These are phyloP conservation scores for Sylvicola cinctus DNA, from an alignment of 2,888 invertebrate species.

Conservation along the genomic window DNA sequence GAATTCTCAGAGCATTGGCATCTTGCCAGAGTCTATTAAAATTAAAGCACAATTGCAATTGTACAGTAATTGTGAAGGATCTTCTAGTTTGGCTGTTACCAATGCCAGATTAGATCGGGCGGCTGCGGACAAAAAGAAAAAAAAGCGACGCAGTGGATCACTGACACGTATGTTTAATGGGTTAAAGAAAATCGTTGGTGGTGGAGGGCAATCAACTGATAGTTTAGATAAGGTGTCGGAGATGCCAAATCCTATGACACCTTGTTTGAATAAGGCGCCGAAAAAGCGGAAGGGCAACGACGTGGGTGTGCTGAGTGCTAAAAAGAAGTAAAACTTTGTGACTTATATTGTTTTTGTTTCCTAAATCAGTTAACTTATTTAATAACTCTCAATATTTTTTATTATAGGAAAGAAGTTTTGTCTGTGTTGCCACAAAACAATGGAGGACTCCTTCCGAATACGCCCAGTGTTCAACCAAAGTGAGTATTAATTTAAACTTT, in stretches of 20 bases:
- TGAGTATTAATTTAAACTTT: conserved; percentile 22
- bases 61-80: conserved; percentile 13
- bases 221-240: conserved; percentile 22
- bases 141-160: conserved; percentile 70
- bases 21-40: conserved; percentile 39
- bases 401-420: conserved; percentile 39
- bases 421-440: conserved; percentile 36
- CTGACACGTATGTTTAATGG: conserved; percentile 65
- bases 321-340: conserved; percentile 35
- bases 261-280: conserved; percentile 36
- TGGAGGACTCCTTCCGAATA: conserved; percentile 31
- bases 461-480: conserved; percentile 36
- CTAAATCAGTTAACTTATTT: background rate
- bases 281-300: conserved; percentile 44
- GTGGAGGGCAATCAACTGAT: conserved; percentile 30
- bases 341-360: background rate
- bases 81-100: background rate
- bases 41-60: conserved; percentile 28
- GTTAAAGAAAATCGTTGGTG: conserved; percentile 55
- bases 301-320: conserved; percentile 34
- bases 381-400: conserved; percentile 2
- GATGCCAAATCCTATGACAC: conserved; percentile 28
- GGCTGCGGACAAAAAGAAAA: conserved; percentile 35
- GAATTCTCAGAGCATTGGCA: conserved; percentile 53
- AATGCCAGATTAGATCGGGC: background rate